Percentiles rank a stretch among this genome's conserved stretches.
phyloP scores from a whole-genome alignment of 2,113 vertebrate species.

The Triplophysa dalaica region DNA sequence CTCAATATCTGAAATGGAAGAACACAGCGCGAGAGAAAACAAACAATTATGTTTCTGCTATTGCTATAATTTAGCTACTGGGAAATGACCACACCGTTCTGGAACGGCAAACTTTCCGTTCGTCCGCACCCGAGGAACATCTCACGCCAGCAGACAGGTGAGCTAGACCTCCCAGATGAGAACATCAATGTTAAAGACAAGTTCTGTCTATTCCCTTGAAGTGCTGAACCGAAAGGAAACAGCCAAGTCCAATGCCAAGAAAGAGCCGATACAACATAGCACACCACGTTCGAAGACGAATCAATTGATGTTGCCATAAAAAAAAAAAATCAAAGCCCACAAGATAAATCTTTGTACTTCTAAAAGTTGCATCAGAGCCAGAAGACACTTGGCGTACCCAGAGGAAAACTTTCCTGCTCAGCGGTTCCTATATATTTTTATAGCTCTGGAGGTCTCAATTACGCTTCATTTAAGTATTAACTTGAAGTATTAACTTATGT shows the following conservation, averaged over 20 bases:
- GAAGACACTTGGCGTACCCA: background rate
- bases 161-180: conserved; percentile 24
- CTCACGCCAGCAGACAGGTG: conserved; percentile 17
- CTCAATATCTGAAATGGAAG: background rate
- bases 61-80: background rate
- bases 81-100: background rate
- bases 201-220: conserved; percentile 61
- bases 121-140: conserved; percentile 12
- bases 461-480: no score
- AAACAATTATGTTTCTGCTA: background rate
- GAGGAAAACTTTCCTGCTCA: background rate
- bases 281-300: conserved; percentile 49
- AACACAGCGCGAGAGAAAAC: background rate
- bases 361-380: conserved; percentile 42
- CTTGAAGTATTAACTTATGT: no score
- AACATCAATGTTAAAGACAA: conserved; percentile 67
- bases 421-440: no score
- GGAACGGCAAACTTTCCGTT: background rate
- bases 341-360: conserved; percentile 11
- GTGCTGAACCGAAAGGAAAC: conserved; percentile 13
- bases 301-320: conserved; percentile 62
- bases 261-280: background rate
- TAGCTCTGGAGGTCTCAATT: no score
- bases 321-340: conserved; percentile 62
- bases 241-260: conserved; percentile 9